Conservation (phyloP, 2,888 invertebrate genomes). For the Leptinotarsa peninsularis region DNA sequence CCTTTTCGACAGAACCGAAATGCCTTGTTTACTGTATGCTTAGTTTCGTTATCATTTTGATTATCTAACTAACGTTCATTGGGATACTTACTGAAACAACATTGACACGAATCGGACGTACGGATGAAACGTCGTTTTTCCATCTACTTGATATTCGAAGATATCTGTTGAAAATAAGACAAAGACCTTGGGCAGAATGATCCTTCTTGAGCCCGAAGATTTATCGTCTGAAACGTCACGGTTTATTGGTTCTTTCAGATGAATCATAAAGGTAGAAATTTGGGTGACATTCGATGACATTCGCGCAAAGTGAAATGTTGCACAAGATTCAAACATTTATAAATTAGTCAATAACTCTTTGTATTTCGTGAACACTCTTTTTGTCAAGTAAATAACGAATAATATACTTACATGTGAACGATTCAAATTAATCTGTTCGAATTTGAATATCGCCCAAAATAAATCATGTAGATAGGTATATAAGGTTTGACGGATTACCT, state of each 20-base stretch:
- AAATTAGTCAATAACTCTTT: background rate
- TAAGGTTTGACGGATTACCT: conserved; percentile 1
- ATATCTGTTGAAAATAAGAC: conserved; percentile 7
- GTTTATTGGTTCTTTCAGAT: conserved; percentile 5
- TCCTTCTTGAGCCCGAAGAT: conserved; percentile 10
- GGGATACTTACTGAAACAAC: conserved; percentile 8
- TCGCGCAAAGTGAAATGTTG: background rate
- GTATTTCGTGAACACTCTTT: background rate
- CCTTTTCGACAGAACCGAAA: background rate
- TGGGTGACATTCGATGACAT: background rate
- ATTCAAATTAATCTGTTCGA: background rate
- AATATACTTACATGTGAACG: background rate
- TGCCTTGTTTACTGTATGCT: background rate
- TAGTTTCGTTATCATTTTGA: background rate
- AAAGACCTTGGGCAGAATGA: conserved; percentile 8
- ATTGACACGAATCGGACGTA: background rate
- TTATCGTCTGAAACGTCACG: conserved; percentile 5
- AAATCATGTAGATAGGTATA: background rate
- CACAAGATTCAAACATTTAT: background rate
- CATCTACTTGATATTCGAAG: conserved; percentile 14
- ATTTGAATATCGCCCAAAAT: conserved; percentile 7
- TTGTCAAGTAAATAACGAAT: background rate
- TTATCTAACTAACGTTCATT: conserved; percentile 13
- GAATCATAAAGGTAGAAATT: background rate
- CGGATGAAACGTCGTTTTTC: background rate